Percentiles rank a stretch among this genome's conserved stretches.
These are phyloP conservation scores for Lordiphosa fenestrarum DNA, from an alignment of 2,888 invertebrate species.

Conservation along the genomic window DNA sequence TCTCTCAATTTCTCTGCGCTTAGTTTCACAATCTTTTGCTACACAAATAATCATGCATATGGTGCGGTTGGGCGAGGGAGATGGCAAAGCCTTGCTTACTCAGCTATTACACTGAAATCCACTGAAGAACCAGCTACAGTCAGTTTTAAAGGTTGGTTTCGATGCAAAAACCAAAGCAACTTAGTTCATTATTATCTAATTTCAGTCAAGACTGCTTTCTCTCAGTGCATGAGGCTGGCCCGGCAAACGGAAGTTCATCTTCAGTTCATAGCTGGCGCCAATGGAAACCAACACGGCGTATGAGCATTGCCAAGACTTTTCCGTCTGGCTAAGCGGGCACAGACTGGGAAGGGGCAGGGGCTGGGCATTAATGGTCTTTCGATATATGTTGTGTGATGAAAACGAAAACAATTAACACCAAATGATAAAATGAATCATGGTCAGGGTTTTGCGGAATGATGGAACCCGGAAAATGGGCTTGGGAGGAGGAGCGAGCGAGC, in stretches of 20 bases:
- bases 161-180: too few relatives aligned
- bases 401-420: slow-evolving; percentile 74
- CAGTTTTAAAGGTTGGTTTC: too few relatives aligned
- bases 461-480: slow-evolving; percentile 16
- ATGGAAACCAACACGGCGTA: slow-evolving; percentile 39
- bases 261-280: slow-evolving; percentile 69
- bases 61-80: slow-evolving; percentile 14
- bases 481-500: slow-evolving; percentile 29
- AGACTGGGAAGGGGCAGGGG: slow-evolving; percentile 8
- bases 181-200: not conserved
- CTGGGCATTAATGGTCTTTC: slow-evolving; percentile 64
- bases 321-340: not conserved
- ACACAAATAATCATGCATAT: slow-evolving; percentile 51
- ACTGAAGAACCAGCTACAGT: too few relatives aligned
- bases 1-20: slow-evolving; percentile 70
- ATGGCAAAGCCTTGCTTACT: slow-evolving; percentile 25
- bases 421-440: slow-evolving; percentile 63
- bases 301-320: slow-evolving; percentile 36
- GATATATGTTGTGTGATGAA: slow-evolving; percentile 65
- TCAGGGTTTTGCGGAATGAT: slow-evolving; percentile 31
- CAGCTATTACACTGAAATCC: slow-evolving; percentile 17
- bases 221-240: slow-evolving; percentile 19
- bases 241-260: slow-evolving; percentile 67
- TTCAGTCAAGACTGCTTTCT: not conserved
- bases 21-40: slow-evolving; percentile 54